Conservation (phyloP, 2,113 vertebrate genomes). For the Calidris pugnax region DNA sequence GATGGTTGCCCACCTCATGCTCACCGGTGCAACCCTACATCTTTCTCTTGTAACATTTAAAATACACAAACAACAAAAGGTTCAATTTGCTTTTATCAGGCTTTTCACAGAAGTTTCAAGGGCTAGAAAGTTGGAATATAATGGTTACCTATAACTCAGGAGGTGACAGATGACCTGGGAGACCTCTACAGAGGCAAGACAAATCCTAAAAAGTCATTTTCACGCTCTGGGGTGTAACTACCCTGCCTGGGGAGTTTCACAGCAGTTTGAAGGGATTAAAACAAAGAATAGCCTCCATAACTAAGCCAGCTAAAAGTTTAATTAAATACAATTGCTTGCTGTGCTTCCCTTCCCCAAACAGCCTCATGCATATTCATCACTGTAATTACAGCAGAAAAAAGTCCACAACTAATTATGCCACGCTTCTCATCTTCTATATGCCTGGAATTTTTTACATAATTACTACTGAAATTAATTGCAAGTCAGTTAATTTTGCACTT, state of each 20-base stretch:
- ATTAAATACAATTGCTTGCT: constrained; percentile 78
- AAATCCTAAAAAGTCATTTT: background rate
- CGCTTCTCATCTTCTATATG: constrained; percentile 70
- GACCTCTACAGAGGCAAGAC: background rate
- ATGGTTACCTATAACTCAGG: background rate
- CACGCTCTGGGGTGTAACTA: background rate
- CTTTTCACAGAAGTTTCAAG: background rate
- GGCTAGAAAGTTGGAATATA: background rate
- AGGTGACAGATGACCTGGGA: background rate
- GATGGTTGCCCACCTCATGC: background rate
- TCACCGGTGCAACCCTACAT: background rate
- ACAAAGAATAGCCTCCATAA: constrained; percentile 49
- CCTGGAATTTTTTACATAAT: constrained; percentile 77
- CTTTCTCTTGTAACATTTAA: background rate
- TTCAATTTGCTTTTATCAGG: background rate
- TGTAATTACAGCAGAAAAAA: constrained; percentile 75
- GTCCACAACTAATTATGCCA: constrained; percentile 74
- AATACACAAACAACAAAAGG: background rate
- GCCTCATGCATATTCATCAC: constrained; percentile 82
- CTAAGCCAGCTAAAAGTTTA: constrained; percentile 77
- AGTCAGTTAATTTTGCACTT: constrained; percentile 80
- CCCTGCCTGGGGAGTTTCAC: constrained; percentile 36
- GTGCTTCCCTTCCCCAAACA: constrained; percentile 66
- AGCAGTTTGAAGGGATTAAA: constrained; percentile 57
- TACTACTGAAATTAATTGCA: constrained; percentile 80